Base-by-base conservation (phyloP, 1,140 invertebrate genomes). In the Papilio machaon region DNA sequence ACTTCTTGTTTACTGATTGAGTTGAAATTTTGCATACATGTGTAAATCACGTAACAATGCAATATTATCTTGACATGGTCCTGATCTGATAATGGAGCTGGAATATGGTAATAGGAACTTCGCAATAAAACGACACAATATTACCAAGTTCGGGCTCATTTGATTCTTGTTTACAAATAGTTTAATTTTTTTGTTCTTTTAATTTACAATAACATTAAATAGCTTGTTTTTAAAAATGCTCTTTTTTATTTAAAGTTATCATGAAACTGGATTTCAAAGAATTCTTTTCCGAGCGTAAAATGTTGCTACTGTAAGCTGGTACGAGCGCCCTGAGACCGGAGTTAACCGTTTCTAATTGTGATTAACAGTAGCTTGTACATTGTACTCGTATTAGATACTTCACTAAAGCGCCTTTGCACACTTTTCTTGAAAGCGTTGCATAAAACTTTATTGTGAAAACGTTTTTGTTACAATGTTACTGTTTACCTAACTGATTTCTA, bases 301-400 rank as follows among this genome's bases (percentile, higher is more conserved):
- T 11, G n/a, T n/a, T 58, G 60, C 9, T 19, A 64, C 23, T 19
- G 60, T 60, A 64, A 64, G 19, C 19, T 54, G 5, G 15, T 23
- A 64, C 23, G 23, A 64, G 19, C 60, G 23, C 10, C 60, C 23
- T 19, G 60, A 23, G 60, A 64, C 19, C 60, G 60, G 23, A 35
- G 64, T 7, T 70, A 70, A 30, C 64, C 64, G 64, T 35, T 35
- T 70, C 30, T 70, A 70, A 70, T 70, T 70, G 64, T 70, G 30
- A 70, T 70, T 70, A 38, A 70, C 30, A 35, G 64, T 30, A 67
- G 30, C 19, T 19, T 23, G 15, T 70, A 70, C 30, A 38, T 35
- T 70, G 64, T n/a, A n/a, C n/a, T n/a, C n/a, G n/a, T 70, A 17
- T 70, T 38, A 70, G 64, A 70, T 5, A 30, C 17, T 70, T 38